Evolutionary conservation across 2,888 invertebrate species (phyloP).

Genomic region (Hyles lineata): DNA sequence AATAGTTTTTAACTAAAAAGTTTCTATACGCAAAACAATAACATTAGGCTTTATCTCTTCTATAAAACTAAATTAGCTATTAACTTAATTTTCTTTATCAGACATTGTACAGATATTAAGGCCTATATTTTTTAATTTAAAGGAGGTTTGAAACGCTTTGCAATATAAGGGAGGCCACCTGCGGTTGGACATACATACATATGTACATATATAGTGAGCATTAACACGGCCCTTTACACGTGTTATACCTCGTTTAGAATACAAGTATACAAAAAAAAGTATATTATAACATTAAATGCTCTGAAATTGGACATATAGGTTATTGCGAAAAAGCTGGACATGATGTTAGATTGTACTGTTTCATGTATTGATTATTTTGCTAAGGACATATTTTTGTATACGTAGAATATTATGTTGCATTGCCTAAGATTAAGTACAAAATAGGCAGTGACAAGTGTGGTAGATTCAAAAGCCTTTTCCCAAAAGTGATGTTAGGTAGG

Average conservation of each 20-base stretch:
- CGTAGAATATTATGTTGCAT: too few species aligned
- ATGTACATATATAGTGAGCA: not conserved
- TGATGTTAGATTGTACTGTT: not conserved
- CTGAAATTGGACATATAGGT: not conserved
- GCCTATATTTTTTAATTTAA: not conserved
- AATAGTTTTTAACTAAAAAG: not conserved
- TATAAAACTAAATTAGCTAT: not conserved
- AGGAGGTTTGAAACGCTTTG: not conserved
- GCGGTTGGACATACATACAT: slow-evolving; percentile 17
- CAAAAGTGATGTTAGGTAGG: too few species aligned
- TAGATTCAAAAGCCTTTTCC: too few species aligned
- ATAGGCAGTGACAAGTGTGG: too few species aligned
- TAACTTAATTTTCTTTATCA: not conserved
- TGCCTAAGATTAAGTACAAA: too few species aligned
- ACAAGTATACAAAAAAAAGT: not conserved
- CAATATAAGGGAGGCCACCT: slow-evolving; percentile 18
- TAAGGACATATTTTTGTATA: too few species aligned
- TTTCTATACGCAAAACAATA: not conserved
- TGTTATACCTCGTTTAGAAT: not conserved
- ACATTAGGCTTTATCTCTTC: not conserved
- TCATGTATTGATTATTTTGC: not conserved
- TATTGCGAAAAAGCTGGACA: not conserved
- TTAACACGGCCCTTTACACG: slow-evolving; percentile 9
- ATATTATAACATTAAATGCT: slow-evolving; percentile 16
- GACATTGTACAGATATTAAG: not conserved